Percentiles rank a stretch among this genome's conserved stretches.
These are phyloP conservation scores for Pantala flavescens DNA, from an alignment of 1,140 invertebrate genomes.

Conservation along the genomic window DNA sequence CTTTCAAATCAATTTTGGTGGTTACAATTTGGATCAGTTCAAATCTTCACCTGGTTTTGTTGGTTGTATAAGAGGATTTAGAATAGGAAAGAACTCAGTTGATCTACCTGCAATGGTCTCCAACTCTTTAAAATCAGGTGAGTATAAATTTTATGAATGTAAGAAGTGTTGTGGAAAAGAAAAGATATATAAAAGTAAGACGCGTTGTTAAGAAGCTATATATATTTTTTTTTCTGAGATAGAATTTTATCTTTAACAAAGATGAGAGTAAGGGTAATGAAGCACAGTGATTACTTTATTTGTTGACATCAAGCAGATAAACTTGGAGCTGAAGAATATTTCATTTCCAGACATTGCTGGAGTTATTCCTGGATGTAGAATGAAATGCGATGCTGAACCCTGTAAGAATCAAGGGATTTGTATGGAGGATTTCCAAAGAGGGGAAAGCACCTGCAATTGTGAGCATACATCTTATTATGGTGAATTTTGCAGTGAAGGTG, in stretches of 20 bases:
- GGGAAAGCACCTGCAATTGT: slow-evolving; percentile 75
- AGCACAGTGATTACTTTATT: too few species aligned
- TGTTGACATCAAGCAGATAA: too few species aligned
- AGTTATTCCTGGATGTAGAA: slow-evolving; percentile 68
- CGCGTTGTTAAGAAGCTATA: slow-evolving; percentile 21
- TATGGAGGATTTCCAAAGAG: slow-evolving; percentile 77
- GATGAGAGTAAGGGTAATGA: too few species aligned
- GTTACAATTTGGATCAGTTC: slow-evolving; percentile 64
- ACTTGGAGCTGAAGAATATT: too few species aligned
- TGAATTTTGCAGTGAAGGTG: slow-evolving; percentile 52
- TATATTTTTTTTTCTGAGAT: neutral
- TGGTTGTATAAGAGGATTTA: slow-evolving; percentile 79
- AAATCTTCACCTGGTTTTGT: slow-evolving; percentile 61
- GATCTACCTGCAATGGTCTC: slow-evolving; percentile 61
- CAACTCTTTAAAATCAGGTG: slow-evolving; percentile 58
- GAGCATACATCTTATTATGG: slow-evolving; percentile 80
- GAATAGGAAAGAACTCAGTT: slow-evolving; percentile 68
- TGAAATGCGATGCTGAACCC: slow-evolving; percentile 76
- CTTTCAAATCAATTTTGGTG: slow-evolving; percentile 74
- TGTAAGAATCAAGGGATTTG: slow-evolving; percentile 82
- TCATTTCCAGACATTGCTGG: slow-evolving; percentile 42
- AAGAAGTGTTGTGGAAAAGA: neutral
- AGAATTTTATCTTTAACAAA: too few species aligned
- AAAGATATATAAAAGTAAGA: slow-evolving; percentile 22
- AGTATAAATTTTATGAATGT: slow-evolving; percentile 23